Conservation (phyloP, 2,113 vertebrate species). For the Anarrhichthys ocellatus region DNA sequence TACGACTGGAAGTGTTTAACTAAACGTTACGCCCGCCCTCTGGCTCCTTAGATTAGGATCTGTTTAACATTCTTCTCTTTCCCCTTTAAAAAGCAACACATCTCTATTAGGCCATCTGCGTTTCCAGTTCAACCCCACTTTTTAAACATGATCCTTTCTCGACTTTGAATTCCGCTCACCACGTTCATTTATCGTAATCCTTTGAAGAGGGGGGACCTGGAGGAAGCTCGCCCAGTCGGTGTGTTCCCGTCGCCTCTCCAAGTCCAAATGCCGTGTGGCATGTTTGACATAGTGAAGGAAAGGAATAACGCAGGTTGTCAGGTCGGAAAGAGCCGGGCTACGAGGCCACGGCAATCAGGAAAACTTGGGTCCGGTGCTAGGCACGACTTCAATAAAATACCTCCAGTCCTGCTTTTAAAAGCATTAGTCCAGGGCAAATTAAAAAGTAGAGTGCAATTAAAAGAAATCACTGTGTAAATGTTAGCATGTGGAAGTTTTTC, state of each 20-base stretch:
- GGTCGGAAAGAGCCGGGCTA: conserved; percentile 76
- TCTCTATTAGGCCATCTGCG: conserved; percentile 62
- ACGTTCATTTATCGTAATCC: conserved; percentile 60
- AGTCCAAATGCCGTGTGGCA: conserved; percentile 75
- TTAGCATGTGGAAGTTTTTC: conserved; percentile 88
- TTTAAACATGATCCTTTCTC: conserved; percentile 61
- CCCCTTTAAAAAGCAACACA: conserved; percentile 46
- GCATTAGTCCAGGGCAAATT: conserved; percentile 87
- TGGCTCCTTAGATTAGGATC: conserved; percentile 64
- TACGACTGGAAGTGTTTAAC: conserved; percentile 73
- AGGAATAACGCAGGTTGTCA: conserved; percentile 79
- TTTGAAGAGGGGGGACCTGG: conserved; percentile 69
- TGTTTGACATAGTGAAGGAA: conserved; percentile 78
- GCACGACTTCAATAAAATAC: conserved; percentile 86
- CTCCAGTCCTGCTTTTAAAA: conserved; percentile 85
- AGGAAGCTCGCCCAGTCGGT: conserved; percentile 65
- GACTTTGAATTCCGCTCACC: conserved; percentile 50
- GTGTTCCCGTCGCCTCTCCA: conserved; percentile 41
- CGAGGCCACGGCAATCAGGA: conserved; percentile 76
- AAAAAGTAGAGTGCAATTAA: conserved; percentile 88
- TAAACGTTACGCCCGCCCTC: conserved; percentile 61
- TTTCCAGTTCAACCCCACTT: conserved; percentile 51
- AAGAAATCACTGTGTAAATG: conserved; percentile 90
- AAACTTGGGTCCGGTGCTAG: conserved; percentile 75
- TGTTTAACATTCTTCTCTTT: conserved; percentile 66